Evolutionary conservation across 2,888 invertebrate genomes (phyloP).

Genomic region (Tholera decimalis): DNA sequence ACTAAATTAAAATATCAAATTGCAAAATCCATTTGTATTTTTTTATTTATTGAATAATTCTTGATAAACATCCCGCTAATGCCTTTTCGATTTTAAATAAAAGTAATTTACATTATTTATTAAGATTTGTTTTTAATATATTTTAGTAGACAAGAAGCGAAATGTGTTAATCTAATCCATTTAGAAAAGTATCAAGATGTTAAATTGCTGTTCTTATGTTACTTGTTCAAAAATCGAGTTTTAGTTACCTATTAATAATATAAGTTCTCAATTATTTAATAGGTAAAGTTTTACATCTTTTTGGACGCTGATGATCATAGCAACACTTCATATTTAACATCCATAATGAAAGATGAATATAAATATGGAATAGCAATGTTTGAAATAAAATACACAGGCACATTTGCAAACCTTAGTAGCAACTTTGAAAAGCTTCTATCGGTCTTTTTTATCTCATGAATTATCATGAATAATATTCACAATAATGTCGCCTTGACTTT

Average conservation of each 20-base stretch:
- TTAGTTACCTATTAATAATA: not conserved
- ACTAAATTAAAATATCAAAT: conserved; percentile 49
- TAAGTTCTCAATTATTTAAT: not conserved
- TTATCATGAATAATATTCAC: not conserved
- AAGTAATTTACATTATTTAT: conserved; percentile 37
- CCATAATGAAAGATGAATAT: not conserved
- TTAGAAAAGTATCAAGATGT: conserved; percentile 19
- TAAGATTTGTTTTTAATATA: not conserved
- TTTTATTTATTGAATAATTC: conserved; percentile 41
- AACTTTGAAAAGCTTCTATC: not conserved
- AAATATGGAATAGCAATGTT: too few relatives aligned
- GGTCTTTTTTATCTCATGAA: not conserved
- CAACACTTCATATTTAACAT: not conserved
- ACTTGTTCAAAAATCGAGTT: conserved; percentile 4
- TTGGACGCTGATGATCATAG: not conserved
- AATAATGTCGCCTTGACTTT: not conserved
- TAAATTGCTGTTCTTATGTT: conserved; percentile 26
- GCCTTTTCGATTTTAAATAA: conserved; percentile 31
- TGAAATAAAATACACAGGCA: not conserved
- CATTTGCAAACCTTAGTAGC: not conserved
- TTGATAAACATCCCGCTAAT: conserved; percentile 40
- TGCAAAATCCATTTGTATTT: conserved; percentile 42
- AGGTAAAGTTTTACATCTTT: not conserved
- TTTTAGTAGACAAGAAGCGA: conserved; percentile 3
- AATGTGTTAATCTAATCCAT: conserved; percentile 44